Conservation (phyloP, 2,113 vertebrate species). For the Nestor notabilis region DNA sequence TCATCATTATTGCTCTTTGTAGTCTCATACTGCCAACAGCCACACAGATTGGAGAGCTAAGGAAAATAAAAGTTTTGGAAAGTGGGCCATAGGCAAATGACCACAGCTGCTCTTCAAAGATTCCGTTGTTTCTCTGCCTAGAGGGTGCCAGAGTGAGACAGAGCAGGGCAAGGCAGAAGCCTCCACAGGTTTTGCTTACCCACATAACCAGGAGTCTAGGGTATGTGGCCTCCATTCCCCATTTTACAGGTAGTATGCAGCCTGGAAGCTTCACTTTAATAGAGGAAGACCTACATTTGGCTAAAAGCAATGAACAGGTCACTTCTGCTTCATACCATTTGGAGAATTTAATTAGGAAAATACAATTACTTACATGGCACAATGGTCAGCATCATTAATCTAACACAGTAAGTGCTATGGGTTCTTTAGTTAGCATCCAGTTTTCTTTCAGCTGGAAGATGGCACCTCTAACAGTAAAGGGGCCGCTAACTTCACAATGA, state of each 20-base stretch:
- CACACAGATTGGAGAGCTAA: neutral
- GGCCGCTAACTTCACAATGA: neutral
- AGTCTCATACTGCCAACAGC: neutral
- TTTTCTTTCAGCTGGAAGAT: neutral
- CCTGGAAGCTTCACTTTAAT: neutral
- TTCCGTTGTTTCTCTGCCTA: neutral
- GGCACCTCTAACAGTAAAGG: neutral
- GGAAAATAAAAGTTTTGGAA: neutral
- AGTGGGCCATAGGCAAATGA: neutral
- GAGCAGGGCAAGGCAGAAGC: neutral
- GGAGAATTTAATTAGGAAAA: neutral
- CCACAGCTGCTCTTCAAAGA: neutral
- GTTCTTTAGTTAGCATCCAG: neutral
- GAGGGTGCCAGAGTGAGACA: fast-evolving
- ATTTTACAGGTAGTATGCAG: neutral
- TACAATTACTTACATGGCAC: neutral
- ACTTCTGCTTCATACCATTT: neutral
- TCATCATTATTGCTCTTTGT: neutral
- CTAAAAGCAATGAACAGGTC: neutral
- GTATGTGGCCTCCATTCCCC: neutral
- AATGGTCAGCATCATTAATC: neutral
- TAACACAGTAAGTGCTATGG: neutral
- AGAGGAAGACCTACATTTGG: neutral
- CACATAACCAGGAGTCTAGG: neutral
- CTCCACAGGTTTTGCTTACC: neutral